These are phyloP conservation scores for Micropoecilia bifurca DNA, from an alignment of 2,797 vertebrate genomes.

Conservation along the genomic window DNA sequence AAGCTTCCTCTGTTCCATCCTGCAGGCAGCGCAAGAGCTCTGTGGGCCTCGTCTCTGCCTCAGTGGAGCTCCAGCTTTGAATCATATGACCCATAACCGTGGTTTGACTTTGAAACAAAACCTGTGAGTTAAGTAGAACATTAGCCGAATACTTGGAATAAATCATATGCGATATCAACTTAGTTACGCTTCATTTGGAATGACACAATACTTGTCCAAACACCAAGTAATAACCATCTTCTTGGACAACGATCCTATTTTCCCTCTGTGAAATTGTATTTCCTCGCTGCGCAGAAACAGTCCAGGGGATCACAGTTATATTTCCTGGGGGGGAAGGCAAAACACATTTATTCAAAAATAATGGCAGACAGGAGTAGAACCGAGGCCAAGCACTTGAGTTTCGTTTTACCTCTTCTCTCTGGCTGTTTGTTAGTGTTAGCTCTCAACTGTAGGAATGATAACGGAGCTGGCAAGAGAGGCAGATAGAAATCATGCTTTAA, in stretches of 20 bases:
- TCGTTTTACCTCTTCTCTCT: conserved; percentile 70
- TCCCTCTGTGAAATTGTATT: conserved; percentile 69
- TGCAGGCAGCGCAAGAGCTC: conserved; percentile 67
- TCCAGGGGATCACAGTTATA: conserved; percentile 76
- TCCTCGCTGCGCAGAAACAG: conserved; percentile 69
- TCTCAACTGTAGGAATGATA: conserved; percentile 74
- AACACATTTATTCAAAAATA: conserved; percentile 63
- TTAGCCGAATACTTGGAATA: conserved; percentile 65
- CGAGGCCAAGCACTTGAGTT: conserved; percentile 53
- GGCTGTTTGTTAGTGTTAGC: conserved; percentile 70
- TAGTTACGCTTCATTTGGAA: conserved; percentile 64
- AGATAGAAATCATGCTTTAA: conserved; percentile 57
- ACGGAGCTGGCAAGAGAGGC: conserved; percentile 57
- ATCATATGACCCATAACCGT: conserved; percentile 67
- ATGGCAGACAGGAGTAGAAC: conserved; percentile 39
- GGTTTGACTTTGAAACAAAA: conserved; percentile 64
- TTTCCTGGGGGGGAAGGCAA: conserved; percentile 71
- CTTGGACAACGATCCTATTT: conserved; percentile 80
- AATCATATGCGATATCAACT: conserved; percentile 63
- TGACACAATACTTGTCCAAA: conserved; percentile 80
- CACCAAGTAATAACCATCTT: conserved; percentile 80
- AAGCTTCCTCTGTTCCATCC: conserved; percentile 47
- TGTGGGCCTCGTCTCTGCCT: conserved; percentile 31
- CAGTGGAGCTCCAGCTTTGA: conserved; percentile 50
- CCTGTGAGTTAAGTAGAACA: conserved; percentile 69